Percentiles rank a stretch among this genome's conserved stretches.
These are phyloP conservation scores for Paramisgurnus dabryanus DNA, from an alignment of 2,113 vertebrate genomes.

Conservation along the genomic window DNA sequence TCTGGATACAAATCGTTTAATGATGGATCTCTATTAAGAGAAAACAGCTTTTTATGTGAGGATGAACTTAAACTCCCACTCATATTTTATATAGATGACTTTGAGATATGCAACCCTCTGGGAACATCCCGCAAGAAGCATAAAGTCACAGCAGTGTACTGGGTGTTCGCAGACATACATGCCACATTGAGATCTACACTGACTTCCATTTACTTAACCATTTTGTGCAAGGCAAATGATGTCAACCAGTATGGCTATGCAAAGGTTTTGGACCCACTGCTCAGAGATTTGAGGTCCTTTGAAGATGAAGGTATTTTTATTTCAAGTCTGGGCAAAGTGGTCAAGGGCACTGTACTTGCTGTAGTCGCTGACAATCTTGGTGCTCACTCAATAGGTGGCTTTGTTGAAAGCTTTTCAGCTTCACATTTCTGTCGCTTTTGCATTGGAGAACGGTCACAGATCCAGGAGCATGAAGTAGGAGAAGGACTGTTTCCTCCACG, in stretches of 20 bases:
- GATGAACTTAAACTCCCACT: constrained; percentile 1
- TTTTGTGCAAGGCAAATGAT: constrained; percentile 45
- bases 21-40: background rate
- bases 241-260: constrained; percentile 35
- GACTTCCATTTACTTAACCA: constrained; percentile 39
- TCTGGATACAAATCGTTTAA: constrained; percentile 4
- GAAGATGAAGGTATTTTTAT: constrained; percentile 50
- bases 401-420: constrained; percentile 47
- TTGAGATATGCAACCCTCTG: constrained; percentile 35
- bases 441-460: constrained; percentile 20
- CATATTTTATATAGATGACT: constrained; percentile 44
- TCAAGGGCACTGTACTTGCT: constrained; percentile 41
- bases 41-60: background rate
- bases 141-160: constrained; percentile 42
- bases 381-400: constrained; percentile 43
- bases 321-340: constrained; percentile 26
- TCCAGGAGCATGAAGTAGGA: constrained; percentile 39
- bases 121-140: constrained; percentile 34
- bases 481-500: constrained; percentile 11
- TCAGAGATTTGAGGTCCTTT: constrained; percentile 40
- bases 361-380: constrained; percentile 42
- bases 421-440: constrained; percentile 42
- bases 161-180: constrained; percentile 42
- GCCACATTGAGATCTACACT: constrained; percentile 26
- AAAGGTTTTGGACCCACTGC: constrained; percentile 39